Evolutionary conservation across 2,888 invertebrate species (phyloP).

Genomic region (Drosophila histrio): DNA sequence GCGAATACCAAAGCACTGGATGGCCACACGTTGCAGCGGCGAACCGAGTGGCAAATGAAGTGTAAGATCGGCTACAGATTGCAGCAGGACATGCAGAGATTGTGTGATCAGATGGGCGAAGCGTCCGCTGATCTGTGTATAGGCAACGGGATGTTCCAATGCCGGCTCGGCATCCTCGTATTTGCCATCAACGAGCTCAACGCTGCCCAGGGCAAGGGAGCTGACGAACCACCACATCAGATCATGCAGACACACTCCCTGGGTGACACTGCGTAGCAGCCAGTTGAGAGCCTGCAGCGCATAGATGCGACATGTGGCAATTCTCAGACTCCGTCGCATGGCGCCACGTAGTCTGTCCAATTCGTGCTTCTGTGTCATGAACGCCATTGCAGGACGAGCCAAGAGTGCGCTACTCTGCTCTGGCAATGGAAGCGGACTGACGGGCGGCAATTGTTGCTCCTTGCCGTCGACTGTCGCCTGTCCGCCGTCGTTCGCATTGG

Average conservation of each 20-base stretch:
- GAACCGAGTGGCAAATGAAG: conserved; percentile 94
- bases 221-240: conserved; percentile 98
- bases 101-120: conserved; percentile 88
- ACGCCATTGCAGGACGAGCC: conserved; percentile 92
- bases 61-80: conserved; percentile 96
- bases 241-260: conserved; percentile 96
- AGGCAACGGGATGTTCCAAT: conserved; percentile 91
- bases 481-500: conserved; percentile 28
- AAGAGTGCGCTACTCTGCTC: conserved; percentile 75
- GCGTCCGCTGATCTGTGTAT: conserved; percentile 90
- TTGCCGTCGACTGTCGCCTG: neutral
- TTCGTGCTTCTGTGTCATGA: conserved; percentile 94
- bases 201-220: conserved; percentile 88
- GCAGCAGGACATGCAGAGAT: conserved; percentile 93
- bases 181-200: conserved; percentile 82
- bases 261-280: conserved; percentile 95
- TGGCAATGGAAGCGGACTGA: conserved; percentile 12
- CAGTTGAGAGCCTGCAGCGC: conserved; percentile 98
- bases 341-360: conserved; percentile 92
- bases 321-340: conserved; percentile 94
- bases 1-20: conserved; percentile 96
- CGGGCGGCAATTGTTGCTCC: conserved; percentile 1
- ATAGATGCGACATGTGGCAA: conserved; percentile 92
- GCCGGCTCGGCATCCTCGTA: conserved; percentile 80
- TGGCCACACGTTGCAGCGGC: conserved; percentile 94